phyloP scores from a whole-genome alignment of 2,113 vertebrate species.

The Eulacestoma nigropectus region DNA sequence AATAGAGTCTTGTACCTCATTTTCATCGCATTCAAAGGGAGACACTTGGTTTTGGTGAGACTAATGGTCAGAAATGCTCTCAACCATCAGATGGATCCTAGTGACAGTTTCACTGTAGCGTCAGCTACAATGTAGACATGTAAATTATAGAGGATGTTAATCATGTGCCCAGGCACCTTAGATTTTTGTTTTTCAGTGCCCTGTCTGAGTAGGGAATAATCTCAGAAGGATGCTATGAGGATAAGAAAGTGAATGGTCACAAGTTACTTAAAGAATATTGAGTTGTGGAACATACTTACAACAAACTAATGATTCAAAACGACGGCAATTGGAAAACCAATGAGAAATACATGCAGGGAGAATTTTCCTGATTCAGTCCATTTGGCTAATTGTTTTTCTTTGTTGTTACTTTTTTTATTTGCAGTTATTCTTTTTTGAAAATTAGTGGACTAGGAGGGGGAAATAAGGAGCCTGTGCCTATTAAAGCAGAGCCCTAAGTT shows the following conservation, averaged over 20 bases:
- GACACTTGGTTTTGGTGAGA: not conserved
- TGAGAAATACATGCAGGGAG: not conserved
- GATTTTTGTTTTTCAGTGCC: not conserved
- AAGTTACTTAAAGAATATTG: not conserved
- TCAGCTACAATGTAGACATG: not conserved
- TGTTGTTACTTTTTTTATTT: not conserved
- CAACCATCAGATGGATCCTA: not conserved
- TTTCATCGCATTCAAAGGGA: not conserved
- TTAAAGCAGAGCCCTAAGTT: not conserved
- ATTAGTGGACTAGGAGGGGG: not conserved
- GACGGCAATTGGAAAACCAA: not conserved
- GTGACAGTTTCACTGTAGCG: not conserved
- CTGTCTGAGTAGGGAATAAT: not conserved
- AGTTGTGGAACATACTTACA: not conserved
- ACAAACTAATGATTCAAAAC: not conserved
- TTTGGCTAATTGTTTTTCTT: not conserved
- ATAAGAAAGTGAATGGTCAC: not conserved
- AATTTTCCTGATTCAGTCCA: not conserved
- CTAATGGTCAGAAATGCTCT: not conserved
- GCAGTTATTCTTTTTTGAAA: not conserved
- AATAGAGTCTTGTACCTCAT: not conserved
- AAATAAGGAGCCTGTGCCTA: not conserved
- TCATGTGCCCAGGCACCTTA: not conserved
- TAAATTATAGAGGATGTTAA: not conserved
- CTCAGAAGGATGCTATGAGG: not conserved